phyloP scores from a whole-genome alignment of 1,140 invertebrate genomes.

The Hestina assimilis region DNA sequence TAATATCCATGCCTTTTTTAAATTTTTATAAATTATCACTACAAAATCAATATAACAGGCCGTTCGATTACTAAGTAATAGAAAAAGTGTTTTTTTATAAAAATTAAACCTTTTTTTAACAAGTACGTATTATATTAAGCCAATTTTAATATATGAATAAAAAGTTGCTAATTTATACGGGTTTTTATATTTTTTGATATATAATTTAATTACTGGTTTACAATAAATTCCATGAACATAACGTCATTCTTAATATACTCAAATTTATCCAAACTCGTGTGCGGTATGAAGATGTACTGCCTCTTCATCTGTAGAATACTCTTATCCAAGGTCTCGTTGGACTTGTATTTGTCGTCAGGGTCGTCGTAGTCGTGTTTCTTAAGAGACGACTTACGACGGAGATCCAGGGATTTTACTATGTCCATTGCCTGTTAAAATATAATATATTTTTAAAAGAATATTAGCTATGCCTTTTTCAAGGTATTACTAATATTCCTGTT shows the following conservation, averaged over 20 bases:
- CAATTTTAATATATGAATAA: too few relatives aligned
- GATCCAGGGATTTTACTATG: slow-evolving; percentile 68
- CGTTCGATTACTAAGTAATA: too few relatives aligned
- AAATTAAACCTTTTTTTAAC: too few relatives aligned
- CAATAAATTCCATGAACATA: slow-evolving; percentile 82
- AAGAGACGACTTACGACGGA: slow-evolving; percentile 60
- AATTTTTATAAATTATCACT: too few relatives aligned
- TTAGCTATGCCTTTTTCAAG: too few relatives aligned
- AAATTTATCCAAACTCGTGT: slow-evolving; percentile 81
- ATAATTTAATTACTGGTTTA: slow-evolving; percentile 42
- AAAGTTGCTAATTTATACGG: too few relatives aligned
- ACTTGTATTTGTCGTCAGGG: slow-evolving; percentile 45
- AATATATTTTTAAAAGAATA: background rate
- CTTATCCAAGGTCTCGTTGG: slow-evolving; percentile 55
- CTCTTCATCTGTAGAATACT: slow-evolving; percentile 71
- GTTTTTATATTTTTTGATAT: too few relatives aligned
- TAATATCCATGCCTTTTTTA: too few relatives aligned
- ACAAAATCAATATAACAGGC: too few relatives aligned
- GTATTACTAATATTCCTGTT: too few relatives aligned
- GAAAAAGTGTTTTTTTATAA: too few relatives aligned
- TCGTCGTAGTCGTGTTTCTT: slow-evolving; percentile 56
- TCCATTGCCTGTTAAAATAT: slow-evolving; percentile 65
- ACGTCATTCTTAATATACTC: slow-evolving; percentile 83
- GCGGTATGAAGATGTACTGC: slow-evolving; percentile 86
- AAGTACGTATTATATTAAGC: too few relatives aligned